Base-by-base conservation (phyloP, 2,888 invertebrate genomes). In the Steinernema scapterisci region DNA sequence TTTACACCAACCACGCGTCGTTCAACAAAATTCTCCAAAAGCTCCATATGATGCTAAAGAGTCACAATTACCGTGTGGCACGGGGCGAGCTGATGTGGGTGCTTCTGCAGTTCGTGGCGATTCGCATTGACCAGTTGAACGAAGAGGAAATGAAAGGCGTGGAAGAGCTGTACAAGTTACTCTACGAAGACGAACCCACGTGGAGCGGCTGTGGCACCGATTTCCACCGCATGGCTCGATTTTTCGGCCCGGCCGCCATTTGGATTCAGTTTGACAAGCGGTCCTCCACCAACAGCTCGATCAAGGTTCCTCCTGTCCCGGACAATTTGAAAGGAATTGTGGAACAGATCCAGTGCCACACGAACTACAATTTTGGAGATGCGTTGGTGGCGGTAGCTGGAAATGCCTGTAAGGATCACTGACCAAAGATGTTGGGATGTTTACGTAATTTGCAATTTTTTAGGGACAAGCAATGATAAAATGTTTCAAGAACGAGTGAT, bases 41-140 rank as follows among this genome's bases (percentile, higher is more conserved):
- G 44, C 46, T 80, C 7, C 46, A 81, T 27, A 44, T 56, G 25
- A 73, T 75, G 56, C 71, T 80, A 19, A 54, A 76, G 45, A 70
- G 52, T 16, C 77, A 83, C 25, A 77, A 77, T 45, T 86, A 82
- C 74, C 91, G 93, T 77, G 93, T 94, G 88, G 95, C 96, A 0
- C 91, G 97, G 70, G 97, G 97, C 89, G 95, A 97, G 85, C 90
- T 99, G n/a, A 97, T 99, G 97, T 97, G 97, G 97, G 93, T 95
- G 23, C 90, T 97, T 21, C 90, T 99, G 54, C 97, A 99, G 89
- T 97, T 95, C 86, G 94, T 97, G 83, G 96, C 97, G 0, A 96
- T 96, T 71, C 95, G 95, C 86, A 95, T 95, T 13, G 43, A 71
- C 85, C 95, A 95, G 88, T 46, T 75, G 3, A 70, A 72, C 9